phyloP scores from a whole-genome alignment of 2,888 invertebrate species.

The Dryocosmus kuriphilus region DNA sequence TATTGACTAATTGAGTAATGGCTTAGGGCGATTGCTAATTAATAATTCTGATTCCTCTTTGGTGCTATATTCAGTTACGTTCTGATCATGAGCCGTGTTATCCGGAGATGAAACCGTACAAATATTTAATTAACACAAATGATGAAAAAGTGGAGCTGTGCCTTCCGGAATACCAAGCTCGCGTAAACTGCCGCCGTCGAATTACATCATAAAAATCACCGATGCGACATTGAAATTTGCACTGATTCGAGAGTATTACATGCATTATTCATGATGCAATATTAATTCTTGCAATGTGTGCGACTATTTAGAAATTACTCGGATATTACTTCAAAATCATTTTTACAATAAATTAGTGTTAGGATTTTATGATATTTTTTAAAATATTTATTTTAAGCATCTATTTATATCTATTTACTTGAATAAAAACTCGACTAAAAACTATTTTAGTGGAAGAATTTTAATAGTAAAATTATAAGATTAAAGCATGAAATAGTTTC shows the following conservation, averaged over 20 bases:
- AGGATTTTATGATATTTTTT: background rate
- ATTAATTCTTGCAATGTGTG: background rate
- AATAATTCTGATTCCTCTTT: constrained; percentile 11
- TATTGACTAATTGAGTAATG: background rate
- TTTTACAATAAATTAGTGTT: background rate
- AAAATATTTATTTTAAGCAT: too few relatives aligned
- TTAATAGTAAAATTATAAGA: too few relatives aligned
- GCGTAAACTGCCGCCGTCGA: background rate
- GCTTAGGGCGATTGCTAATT: background rate
- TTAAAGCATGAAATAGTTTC: too few relatives aligned
- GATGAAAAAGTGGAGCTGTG: background rate
- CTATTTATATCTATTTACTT: too few relatives aligned
- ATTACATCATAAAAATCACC: constrained; percentile 10
- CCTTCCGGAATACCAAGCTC: background rate
- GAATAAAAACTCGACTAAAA: too few relatives aligned
- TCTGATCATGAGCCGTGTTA: background rate
- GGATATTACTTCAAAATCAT: background rate
- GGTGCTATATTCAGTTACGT: background rate
- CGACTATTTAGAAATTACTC: background rate
- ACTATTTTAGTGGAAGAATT: too few relatives aligned
- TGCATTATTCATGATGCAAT: constrained; percentile 1
- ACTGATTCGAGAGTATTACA: background rate
- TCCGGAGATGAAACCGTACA: background rate
- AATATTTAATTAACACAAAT: constrained; percentile 28
- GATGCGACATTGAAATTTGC: background rate